A percentile compares a stretch with the other conserved stretches of the same genome.
Evolutionary conservation across 2,888 invertebrate species (phyloP).

Genomic region (Myopa testacea): DNA sequence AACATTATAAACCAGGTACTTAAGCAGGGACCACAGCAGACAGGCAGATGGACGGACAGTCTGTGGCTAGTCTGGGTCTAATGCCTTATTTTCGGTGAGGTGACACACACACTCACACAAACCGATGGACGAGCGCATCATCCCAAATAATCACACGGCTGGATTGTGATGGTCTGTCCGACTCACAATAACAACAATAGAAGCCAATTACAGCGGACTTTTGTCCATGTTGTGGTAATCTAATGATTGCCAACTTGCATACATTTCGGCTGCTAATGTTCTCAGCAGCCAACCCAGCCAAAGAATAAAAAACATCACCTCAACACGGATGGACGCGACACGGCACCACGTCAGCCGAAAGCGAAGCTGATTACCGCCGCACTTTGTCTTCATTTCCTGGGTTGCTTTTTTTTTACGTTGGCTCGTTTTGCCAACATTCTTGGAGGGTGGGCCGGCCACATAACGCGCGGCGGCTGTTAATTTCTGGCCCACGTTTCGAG

Average conservation of each 20-base stretch:
- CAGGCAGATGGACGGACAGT: too few relatives aligned
- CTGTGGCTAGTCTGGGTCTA: too few relatives aligned
- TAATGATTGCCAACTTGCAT: slow-evolving; percentile 34
- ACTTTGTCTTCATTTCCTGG: background rate
- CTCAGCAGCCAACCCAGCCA: background rate
- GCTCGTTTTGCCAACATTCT: background rate
- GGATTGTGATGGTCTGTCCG: background rate
- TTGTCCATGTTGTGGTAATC: background rate
- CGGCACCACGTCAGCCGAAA: background rate
- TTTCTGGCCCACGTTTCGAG: background rate
- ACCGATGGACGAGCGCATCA: background rate
- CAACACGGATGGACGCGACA: background rate
- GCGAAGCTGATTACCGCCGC: slow-evolving; percentile 12
- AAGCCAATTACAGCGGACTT: background rate
- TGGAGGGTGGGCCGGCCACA: background rate
- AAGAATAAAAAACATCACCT: background rate
- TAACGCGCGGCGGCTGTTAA: background rate
- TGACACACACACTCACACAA: too few relatives aligned
- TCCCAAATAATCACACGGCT: background rate
- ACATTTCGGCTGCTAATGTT: slow-evolving; percentile 16
- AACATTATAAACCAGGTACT: too few relatives aligned
- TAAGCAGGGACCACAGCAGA: too few relatives aligned
- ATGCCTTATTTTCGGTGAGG: too few relatives aligned
- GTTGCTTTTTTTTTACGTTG: background rate
- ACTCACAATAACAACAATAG: background rate